Conservation (phyloP, 2,888 invertebrate species). For the Coenonympha arcania region DNA sequence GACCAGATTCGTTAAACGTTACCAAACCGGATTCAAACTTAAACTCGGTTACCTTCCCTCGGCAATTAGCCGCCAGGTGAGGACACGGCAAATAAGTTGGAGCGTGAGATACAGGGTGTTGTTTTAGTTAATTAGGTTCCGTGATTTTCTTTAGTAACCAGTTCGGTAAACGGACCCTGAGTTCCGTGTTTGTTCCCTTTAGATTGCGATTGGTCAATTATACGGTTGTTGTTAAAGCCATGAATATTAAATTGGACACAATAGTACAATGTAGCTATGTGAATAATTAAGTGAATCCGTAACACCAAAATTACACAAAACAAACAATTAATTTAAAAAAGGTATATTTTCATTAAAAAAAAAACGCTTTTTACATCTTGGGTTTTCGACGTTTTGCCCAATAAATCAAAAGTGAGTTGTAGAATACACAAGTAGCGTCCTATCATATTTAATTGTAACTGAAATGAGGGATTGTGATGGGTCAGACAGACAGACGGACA, state of each 20-base stretch:
- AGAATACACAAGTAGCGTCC: too few species aligned
- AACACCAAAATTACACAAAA: too few species aligned
- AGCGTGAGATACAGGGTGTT: slow-evolving; percentile 25
- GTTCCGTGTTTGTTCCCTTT: not conserved
- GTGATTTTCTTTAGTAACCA: slow-evolving; percentile 22
- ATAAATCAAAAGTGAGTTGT: too few species aligned
- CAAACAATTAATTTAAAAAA: too few species aligned
- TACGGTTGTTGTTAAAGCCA: not conserved
- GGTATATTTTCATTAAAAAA: too few species aligned
- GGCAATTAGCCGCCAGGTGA: slow-evolving; percentile 60
- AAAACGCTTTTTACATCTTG: too few species aligned
- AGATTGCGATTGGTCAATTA: not conserved
- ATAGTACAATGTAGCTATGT: too few species aligned
- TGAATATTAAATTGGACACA: not conserved
- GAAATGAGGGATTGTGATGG: too few species aligned
- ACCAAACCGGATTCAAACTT: slow-evolving; percentile 63
- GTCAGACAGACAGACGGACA: too few species aligned
- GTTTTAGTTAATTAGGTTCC: slow-evolving; percentile 27
- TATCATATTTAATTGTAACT: too few species aligned
- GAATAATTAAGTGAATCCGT: too few species aligned
- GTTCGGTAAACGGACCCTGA: slow-evolving; percentile 12
- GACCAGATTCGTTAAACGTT: slow-evolving; percentile 62
- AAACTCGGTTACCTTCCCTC: slow-evolving; percentile 57
- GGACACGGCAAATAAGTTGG: slow-evolving; percentile 46
- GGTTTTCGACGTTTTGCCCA: too few species aligned